Percentiles rank a stretch among this genome's conserved stretches.
phyloP scores from a whole-genome alignment of 1,140 invertebrate genomes.

The Zaprionus capensis region DNA sequence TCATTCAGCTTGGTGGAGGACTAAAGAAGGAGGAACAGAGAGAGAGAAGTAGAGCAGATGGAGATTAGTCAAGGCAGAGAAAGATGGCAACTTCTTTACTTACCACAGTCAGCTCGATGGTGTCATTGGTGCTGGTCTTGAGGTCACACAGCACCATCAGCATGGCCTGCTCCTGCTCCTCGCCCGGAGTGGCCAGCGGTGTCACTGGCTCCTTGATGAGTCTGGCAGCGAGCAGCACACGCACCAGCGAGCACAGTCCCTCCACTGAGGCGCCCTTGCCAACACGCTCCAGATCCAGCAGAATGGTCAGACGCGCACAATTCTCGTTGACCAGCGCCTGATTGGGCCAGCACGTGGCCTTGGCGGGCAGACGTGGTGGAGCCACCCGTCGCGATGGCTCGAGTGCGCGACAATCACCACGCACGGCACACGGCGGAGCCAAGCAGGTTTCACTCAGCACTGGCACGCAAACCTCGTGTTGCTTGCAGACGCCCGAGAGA shows the following conservation, averaged over 20 bases:
- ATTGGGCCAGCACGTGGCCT: constrained; percentile 92
- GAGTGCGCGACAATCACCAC: constrained; percentile 92
- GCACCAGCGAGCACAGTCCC: constrained; percentile 88
- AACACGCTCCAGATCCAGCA: constrained; percentile 88
- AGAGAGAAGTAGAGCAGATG: not conserved
- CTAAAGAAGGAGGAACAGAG: constrained; percentile 67
- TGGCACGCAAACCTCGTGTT: constrained; percentile 88
- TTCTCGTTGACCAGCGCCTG: constrained; percentile 88
- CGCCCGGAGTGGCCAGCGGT: not conserved
- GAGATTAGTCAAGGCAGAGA: not conserved
- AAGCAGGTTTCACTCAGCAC: constrained; percentile 91
- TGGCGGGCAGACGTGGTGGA: constrained; percentile 90
- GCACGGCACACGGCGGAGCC: constrained; percentile 89
- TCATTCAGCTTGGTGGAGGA: constrained; percentile 84
- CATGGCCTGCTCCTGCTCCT: constrained; percentile 82
- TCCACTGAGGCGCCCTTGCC: constrained; percentile 90
- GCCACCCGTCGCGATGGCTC: constrained; percentile 90
- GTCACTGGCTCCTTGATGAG: constrained; percentile 78
- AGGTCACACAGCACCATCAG: constrained; percentile 93
- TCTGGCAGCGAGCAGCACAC: constrained; percentile 88
- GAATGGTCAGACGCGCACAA: constrained; percentile 90
- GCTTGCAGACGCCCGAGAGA: constrained; percentile 84
- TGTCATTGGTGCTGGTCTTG: constrained; percentile 91
- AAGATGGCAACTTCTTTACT: constrained; percentile 72
- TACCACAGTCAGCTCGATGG: constrained; percentile 94